Evolutionary conservation across 2,113 vertebrate species (phyloP).

Genomic region (Thymallus thymallus): DNA sequence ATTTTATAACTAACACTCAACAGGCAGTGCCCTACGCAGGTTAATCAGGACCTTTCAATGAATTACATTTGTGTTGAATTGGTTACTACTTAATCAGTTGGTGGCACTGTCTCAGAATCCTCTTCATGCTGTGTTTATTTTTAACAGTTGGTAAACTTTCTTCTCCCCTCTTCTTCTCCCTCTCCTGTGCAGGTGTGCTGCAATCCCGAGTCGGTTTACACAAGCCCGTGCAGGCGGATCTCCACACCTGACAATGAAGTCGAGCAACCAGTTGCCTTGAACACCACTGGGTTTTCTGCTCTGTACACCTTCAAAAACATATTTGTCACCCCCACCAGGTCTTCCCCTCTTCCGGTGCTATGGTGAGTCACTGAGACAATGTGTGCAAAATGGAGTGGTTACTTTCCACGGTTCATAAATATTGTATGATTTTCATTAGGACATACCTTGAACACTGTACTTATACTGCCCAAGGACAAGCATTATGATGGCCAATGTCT

Average conservation of each 20-base stretch:
- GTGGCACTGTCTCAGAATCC: neutral
- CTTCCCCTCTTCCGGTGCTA: constrained; percentile 84
- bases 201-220: constrained; percentile 56
- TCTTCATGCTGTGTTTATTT: constrained; percentile 15
- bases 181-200: constrained; percentile 54
- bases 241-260: constrained; percentile 83
- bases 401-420: neutral
- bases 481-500: too few relatives aligned
- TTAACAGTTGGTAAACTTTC: neutral
- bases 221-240: constrained; percentile 78
- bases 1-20: too few relatives aligned
- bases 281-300: constrained; percentile 52
- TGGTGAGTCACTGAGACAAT: constrained; percentile 72
- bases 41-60: neutral
- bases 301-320: constrained; percentile 64
- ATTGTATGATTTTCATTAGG: neutral
- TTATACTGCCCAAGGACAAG: too few relatives aligned
- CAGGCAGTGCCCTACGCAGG: too few relatives aligned
- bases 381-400: neutral
- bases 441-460: too few relatives aligned
- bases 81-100: neutral
- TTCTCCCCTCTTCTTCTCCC: neutral
- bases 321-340: constrained; percentile 71
- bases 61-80: too few relatives aligned
- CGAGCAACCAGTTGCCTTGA: constrained; percentile 55